Conservation (phyloP, 2,888 invertebrate species). For the Cremastinae sp. region DNA sequence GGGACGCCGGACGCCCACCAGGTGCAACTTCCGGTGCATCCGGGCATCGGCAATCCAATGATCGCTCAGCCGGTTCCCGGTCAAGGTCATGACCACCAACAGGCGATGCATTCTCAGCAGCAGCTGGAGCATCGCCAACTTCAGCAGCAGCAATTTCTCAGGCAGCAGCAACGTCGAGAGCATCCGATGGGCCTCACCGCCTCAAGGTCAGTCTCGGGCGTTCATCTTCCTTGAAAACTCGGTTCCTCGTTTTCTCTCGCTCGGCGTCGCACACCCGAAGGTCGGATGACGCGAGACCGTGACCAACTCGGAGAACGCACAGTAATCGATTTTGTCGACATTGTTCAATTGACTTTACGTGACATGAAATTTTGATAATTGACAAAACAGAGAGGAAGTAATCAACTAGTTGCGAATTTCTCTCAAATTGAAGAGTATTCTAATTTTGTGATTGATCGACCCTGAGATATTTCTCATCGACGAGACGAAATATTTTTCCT, state of each 20-base stretch:
- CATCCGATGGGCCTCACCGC: conserved; percentile 48
- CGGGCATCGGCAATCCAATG: conserved; percentile 43
- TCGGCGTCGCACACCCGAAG: no score
- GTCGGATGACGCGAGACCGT: no score
- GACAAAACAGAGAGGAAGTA: no score
- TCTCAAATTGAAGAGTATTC: no score
- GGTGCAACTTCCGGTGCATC: conserved; percentile 61
- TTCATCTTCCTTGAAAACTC: not conserved
- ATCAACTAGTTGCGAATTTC: no score
- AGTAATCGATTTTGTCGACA: no score
- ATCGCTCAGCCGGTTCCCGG: conserved; percentile 31
- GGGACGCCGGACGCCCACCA: conserved; percentile 63
- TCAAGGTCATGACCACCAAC: conserved; percentile 60
- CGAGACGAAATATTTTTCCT: no score
- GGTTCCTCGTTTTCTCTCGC: conserved; percentile 15
- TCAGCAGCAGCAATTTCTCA: conserved; percentile 21
- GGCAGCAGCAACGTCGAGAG: conserved; percentile 31
- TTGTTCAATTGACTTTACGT: no score
- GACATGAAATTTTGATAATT: no score
- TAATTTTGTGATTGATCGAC: no score
- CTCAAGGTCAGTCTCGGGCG: conserved; percentile 57
- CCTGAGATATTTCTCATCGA: no score
- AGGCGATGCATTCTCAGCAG: conserved; percentile 37
- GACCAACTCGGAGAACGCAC: no score
- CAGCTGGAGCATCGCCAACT: conserved; percentile 46